phyloP scores from a whole-genome alignment of 2,888 invertebrate species.

The Lacanobia oleracea region DNA sequence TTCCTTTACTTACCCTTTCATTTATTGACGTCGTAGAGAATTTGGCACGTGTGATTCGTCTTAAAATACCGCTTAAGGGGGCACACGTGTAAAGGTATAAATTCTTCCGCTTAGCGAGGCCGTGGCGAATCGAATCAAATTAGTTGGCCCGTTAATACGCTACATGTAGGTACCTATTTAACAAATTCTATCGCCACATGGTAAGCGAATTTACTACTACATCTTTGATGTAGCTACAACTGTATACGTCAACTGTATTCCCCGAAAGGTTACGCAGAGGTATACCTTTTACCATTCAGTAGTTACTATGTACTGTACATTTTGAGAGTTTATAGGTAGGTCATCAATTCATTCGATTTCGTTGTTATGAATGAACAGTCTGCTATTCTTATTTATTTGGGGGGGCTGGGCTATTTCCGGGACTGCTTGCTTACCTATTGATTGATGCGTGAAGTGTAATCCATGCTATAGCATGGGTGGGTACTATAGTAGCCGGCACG shows the following conservation, averaged over 20 bases:
- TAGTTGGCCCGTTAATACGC: constrained; percentile 6
- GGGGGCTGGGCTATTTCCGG: neutral
- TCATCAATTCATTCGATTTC: neutral
- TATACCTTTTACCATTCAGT: neutral
- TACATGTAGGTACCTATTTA: neutral
- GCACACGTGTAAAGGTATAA: constrained; percentile 18
- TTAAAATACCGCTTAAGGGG: constrained; percentile 17
- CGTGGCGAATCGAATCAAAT: constrained; percentile 9
- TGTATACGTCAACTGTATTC: neutral
- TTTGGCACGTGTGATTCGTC: constrained; percentile 23
- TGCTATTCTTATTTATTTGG: too few relatives aligned
- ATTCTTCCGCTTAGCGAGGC: constrained; percentile 25
- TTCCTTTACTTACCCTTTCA: neutral
- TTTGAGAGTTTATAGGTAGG: neutral
- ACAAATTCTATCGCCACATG: neutral
- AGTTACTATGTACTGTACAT: neutral
- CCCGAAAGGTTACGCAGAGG: neutral
- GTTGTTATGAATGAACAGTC: neutral
- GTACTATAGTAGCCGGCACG: too few relatives aligned
- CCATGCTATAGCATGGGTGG: neutral
- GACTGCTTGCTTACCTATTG: neutral
- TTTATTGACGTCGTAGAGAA: neutral
- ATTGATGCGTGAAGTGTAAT: neutral
- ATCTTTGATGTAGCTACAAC: too few relatives aligned
- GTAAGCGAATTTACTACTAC: too few relatives aligned